Evolutionary conservation across 2,113 vertebrate species (phyloP).

Genomic region (Chlamydotis undulata): DNA sequence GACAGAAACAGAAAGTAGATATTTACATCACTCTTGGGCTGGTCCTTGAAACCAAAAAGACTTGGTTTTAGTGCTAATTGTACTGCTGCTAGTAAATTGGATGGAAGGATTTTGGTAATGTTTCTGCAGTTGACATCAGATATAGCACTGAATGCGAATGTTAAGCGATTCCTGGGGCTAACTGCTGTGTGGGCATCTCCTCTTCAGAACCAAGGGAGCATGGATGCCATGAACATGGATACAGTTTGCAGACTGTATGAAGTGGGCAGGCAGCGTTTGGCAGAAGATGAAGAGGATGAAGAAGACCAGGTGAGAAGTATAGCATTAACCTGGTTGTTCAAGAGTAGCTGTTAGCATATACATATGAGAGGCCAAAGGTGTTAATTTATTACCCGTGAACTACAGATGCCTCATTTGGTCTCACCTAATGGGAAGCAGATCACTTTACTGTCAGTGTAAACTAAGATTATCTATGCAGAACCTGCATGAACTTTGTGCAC

Average conservation of each 20-base stretch:
- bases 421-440: not conserved
- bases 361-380: not conserved
- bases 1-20: not conserved
- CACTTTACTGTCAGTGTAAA: not conserved
- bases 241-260: conserved; percentile 97
- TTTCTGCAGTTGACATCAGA: not conserved
- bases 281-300: conserved; percentile 97
- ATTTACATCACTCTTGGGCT: not conserved
- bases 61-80: not conserved
- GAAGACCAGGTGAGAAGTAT: conserved; percentile 89
- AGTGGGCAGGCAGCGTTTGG: conserved; percentile 94
- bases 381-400: not conserved
- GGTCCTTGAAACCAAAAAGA: not conserved
- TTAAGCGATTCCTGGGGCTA: not conserved
- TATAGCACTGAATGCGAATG: not conserved
- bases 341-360: not conserved
- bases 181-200: conserved; percentile 1
- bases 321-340: not conserved
- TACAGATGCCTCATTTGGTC: not conserved
- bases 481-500: not conserved
- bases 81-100: not conserved
- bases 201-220: conserved; percentile 89
- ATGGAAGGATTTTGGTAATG: not conserved
- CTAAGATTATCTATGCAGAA: not conserved
- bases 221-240: conserved; percentile 96